Percentiles rank a stretch among this genome's conserved stretches.
phyloP scores from a whole-genome alignment of 2,113 vertebrate species.

The Toxotes jaculatrix region DNA sequence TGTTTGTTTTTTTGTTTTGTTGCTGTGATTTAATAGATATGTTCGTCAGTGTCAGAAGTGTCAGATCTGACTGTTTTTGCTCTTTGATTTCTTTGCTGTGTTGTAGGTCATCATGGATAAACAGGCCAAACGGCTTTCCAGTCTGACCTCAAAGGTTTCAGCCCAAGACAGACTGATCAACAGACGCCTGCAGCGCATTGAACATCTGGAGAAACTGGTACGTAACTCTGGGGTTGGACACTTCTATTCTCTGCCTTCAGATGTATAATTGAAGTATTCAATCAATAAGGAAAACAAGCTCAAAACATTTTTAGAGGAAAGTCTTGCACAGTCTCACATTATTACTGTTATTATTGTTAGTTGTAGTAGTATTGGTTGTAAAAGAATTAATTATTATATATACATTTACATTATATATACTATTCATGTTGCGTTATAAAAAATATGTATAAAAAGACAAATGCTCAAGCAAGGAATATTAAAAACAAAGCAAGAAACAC shows the following conservation, averaged over 20 bases:
- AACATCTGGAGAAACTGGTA: constrained; percentile 61
- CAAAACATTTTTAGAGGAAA: not conserved
- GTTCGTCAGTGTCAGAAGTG: not conserved
- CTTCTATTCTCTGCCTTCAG: not conserved
- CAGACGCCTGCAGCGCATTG: constrained; percentile 43
- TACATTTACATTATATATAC: too few species aligned
- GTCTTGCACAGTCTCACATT: not conserved
- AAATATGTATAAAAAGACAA: too few species aligned
- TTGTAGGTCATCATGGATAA: constrained; percentile 43
- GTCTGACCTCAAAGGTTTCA: constrained; percentile 46
- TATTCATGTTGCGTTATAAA: too few species aligned
- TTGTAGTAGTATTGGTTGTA: too few species aligned
- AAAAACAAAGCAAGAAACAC: too few species aligned
- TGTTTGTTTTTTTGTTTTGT: not conserved
- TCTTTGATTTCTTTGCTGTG: not conserved
- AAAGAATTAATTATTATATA: too few species aligned
- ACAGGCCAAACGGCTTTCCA: constrained; percentile 40
- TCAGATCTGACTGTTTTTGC: not conserved
- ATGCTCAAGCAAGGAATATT: too few species aligned
- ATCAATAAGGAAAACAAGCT: not conserved
- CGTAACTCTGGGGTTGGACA: not conserved
- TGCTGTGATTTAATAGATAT: not conserved
- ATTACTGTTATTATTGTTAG: not conserved
- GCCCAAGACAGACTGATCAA: constrained; percentile 47
- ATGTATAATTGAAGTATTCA: not conserved